Percentiles rank a stretch among this genome's conserved stretches.
phyloP scores from a whole-genome alignment of 1,140 invertebrate genomes.

The Temnothorax curvispinosus region DNA sequence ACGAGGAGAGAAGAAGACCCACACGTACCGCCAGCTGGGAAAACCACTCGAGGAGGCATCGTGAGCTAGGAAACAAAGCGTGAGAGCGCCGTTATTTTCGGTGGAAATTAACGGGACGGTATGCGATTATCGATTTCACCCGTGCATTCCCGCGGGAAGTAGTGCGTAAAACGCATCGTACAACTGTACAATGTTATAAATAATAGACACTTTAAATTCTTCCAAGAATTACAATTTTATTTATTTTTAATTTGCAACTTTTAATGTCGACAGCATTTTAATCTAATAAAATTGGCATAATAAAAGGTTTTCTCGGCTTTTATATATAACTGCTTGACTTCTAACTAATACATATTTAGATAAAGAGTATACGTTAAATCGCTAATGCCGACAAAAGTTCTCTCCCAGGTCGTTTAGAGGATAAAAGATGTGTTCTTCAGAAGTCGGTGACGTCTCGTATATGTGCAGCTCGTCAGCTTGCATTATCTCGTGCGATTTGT shows the following conservation, averaged over 20 bases:
- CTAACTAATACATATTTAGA: neutral
- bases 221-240: too few relatives aligned
- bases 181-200: neutral
- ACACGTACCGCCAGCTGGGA: constrained; percentile 6
- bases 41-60: constrained; percentile 11
- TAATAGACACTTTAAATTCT: neutral
- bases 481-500: constrained; percentile 28
- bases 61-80: constrained; percentile 40
- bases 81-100: constrained; percentile 33
- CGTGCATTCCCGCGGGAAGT: constrained; percentile 22
- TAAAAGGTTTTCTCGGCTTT: neutral
- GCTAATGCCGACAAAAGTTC: neutral
- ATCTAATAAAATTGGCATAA: neutral
- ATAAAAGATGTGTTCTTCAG: neutral
- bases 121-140: constrained; percentile 55
- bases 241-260: neutral
- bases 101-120: constrained; percentile 45
- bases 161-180: constrained; percentile 26
- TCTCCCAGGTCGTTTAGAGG: neutral
- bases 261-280: neutral
- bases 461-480: neutral
- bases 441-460: neutral
- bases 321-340: neutral
- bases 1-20: neutral
- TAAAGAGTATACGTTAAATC: neutral